Conservation (phyloP, 1,140 invertebrate species). For the Trichoplusia ni region DNA sequence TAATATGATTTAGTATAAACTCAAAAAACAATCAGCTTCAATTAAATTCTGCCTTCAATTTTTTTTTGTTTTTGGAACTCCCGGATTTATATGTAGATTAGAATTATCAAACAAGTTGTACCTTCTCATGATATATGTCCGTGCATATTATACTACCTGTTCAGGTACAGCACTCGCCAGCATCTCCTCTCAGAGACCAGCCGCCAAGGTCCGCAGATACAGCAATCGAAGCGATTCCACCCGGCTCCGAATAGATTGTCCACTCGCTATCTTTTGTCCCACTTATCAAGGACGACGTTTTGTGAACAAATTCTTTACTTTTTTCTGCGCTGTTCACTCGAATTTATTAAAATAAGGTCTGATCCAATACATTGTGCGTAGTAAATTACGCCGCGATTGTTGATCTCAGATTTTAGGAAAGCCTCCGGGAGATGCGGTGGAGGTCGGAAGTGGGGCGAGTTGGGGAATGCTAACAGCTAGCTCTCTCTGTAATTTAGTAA, state of each 20-base stretch:
- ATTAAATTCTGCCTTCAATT: too few species aligned
- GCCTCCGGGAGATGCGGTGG: neutral
- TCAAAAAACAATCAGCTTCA: too few species aligned
- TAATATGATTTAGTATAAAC: too few species aligned
- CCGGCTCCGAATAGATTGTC: conserved; percentile 35
- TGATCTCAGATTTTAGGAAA: conserved; percentile 11
- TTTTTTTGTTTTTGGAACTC: too few species aligned
- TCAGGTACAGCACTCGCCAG: too few species aligned
- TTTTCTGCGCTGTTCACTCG: conserved; percentile 29
- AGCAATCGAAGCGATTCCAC: conserved; percentile 38
- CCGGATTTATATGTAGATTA: too few species aligned
- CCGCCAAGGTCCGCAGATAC: conserved; percentile 34
- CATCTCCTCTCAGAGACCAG: neutral
- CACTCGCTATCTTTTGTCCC: conserved; percentile 39
- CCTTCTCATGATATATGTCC: too few species aligned
- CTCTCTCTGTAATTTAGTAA: too few species aligned
- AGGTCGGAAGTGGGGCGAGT: neutral
- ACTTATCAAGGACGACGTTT: conserved; percentile 36
- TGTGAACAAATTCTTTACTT: conserved; percentile 34
- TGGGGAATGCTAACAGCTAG: neutral
- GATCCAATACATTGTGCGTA: conserved; percentile 30
- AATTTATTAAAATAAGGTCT: conserved; percentile 35
- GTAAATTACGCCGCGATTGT: conserved; percentile 31
- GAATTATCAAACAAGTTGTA: too few species aligned
- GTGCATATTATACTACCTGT: too few species aligned